Evolutionary conservation across 2,888 invertebrate genomes (phyloP).

Genomic region (Drosophila nr. perissopoda): DNA sequence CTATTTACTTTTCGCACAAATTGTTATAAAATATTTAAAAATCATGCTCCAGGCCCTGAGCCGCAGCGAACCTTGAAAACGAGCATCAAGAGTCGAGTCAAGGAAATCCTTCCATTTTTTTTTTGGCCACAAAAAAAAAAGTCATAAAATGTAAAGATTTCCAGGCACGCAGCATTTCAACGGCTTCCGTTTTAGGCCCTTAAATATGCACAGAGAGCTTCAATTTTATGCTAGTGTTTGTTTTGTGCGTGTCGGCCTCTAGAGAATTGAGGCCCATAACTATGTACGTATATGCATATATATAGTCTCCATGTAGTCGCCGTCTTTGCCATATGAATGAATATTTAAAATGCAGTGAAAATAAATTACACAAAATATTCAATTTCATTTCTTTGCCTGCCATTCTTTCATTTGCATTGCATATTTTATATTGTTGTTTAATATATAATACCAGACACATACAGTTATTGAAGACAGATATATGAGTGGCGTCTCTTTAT

Average conservation of each 20-base stretch:
- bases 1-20: slow-evolving; percentile 68
- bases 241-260: slow-evolving; percentile 19
- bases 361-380: slow-evolving; percentile 68
- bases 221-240: slow-evolving; percentile 32
- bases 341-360: slow-evolving; percentile 73
- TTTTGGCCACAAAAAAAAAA: not conserved
- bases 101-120: slow-evolving; percentile 17
- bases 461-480: not conserved
- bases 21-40: slow-evolving; percentile 77
- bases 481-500: not conserved
- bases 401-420: slow-evolving; percentile 29
- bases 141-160: slow-evolving; percentile 46
- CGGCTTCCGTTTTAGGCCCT: slow-evolving; percentile 38
- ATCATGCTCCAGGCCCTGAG: slow-evolving; percentile 49
- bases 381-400: slow-evolving; percentile 58
- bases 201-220: slow-evolving; percentile 60
- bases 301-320: slow-evolving; percentile 7
- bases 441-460: slow-evolving; percentile 1
- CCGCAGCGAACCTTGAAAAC: slow-evolving; percentile 59
- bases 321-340: slow-evolving; percentile 49
- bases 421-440: slow-evolving; percentile 21
- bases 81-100: slow-evolving; percentile 14
- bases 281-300: slow-evolving; percentile 18
- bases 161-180: slow-evolving; percentile 41
- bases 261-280: slow-evolving; percentile 56